Evolutionary conservation across 2,113 vertebrate genomes (phyloP), one percentile per base, ranked within the genome.

Genomic region (Sinocyclocheilus rhinocerous): DNA sequence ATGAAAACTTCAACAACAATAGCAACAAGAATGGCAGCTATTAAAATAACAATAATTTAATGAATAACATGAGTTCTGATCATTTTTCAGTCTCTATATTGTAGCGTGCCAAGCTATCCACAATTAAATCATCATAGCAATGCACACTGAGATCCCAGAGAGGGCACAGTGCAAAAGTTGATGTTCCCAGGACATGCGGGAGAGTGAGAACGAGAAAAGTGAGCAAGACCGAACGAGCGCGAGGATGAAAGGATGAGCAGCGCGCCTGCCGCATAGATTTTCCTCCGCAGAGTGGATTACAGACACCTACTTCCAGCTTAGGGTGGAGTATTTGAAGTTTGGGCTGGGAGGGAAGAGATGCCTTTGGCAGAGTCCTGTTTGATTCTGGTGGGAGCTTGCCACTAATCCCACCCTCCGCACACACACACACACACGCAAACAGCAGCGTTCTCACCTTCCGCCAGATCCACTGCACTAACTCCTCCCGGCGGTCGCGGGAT

Each of bases 351-450:
- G 89, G 93, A 94, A 94, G 91, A 80, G 95, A 96, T 96, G 95
- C 95, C 95, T 96, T 96, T 96, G 94, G 94, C 94, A 91, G 94
- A 95, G 96, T 96, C 95, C 96, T 97, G 95, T 96, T 96, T 96
- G 95, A 96, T 95, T 96, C 93, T 92, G 93, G 90, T 94, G 94
- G 95, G 97, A 96, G 94, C 96, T 95, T 93, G 42, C 94, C 94
- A 89, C 90, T 98, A 97, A 98, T 98, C 97, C 96, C 91, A 89
- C 93, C 92, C 95, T 95, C 93, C 67, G 57, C 57, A 50, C 82
- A 73, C 29, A 70, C 63, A 57, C 83, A 84, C 83, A 84, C 61
- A 57, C 18, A 73, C 63, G 79, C 52, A 86, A 69, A 86, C 85
- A 77, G 36, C 50, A 65, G 96, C 94, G 92, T 96, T 97, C 95